Base-by-base conservation (phyloP, 2,888 invertebrate species). In the Lithophane leautieri region DNA sequence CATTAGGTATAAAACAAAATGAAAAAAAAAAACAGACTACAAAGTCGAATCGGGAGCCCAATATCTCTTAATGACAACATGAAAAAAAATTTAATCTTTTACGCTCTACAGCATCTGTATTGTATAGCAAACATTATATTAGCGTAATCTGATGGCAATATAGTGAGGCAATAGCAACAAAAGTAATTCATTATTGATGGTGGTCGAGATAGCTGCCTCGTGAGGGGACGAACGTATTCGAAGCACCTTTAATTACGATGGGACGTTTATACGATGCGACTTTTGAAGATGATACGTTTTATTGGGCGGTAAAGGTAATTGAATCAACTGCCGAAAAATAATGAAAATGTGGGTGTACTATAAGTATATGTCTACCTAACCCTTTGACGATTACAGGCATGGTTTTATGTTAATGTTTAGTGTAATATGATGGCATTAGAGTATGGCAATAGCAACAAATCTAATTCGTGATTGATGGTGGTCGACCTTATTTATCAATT, bases 101-200 rank as follows among this genome's bases (percentile, higher is more conserved):
- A 56, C 14, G 25, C 14, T n/a, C 79, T 87, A 62, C 44, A 62
- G 72, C 73, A 56, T 80, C 80, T 78, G 73, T 74, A 86, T 83
- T 89, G 84, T 86, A 68, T 72, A 70, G 71, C 56, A 65, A 79
- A 44, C 71, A 81, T 78, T 76, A 58, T 62, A 83, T 86, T 28
- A 52, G 76, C 76, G 69, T 83, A 83, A 81, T 85, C 81, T 71
- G 40, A 77, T 81, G 85, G 81, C 65, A 60, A 73, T 66, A 78
- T n/a, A 25, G 81, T 87, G 88, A 88, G 87, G 90, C 87, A 87
- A 90, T 82, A 90, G 92, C 90, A 94, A 94, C 94, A 94, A 94
- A 95, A 94, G 93, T 94, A 95, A 95, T 95, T 94, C 90, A 90
- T 94, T 94, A 95, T 94, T 95, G 95, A 96, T 95, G 93, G 90